phyloP scores from a whole-genome alignment of 2,888 invertebrate species.

The Anodontia alba region DNA sequence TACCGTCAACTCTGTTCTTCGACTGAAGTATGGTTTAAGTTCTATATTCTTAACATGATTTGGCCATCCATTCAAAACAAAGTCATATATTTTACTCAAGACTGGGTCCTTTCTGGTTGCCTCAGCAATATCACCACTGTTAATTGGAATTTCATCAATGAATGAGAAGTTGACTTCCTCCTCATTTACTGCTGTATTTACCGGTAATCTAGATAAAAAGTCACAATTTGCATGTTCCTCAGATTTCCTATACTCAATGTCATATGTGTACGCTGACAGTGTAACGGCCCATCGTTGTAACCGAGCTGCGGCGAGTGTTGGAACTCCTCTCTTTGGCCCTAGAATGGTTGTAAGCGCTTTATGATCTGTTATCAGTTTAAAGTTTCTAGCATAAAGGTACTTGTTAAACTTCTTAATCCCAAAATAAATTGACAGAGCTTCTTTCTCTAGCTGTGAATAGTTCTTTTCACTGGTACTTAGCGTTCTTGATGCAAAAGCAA shows the following conservation, averaged over 20 bases:
- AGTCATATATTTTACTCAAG: no score
- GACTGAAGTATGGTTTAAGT: conserved; percentile 25
- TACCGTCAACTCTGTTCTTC: conserved; percentile 18
- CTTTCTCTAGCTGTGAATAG: conserved; percentile 81
- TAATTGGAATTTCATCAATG: no score
- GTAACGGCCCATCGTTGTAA: no score
- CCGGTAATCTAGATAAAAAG: conserved; percentile 82
- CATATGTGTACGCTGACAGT: no score
- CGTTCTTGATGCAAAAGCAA: not conserved
- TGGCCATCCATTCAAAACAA: no score
- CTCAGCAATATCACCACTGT: conserved; percentile 16
- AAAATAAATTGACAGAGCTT: conserved; percentile 83
- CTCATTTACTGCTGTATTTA: no score
- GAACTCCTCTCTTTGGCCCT: conserved; percentile 73
- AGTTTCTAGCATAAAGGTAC: conserved; percentile 84
- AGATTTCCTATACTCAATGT: no score
- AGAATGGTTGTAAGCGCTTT: conserved; percentile 84
- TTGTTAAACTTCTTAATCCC: conserved; percentile 83
- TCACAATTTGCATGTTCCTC: no score
- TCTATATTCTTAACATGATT: conserved; percentile 10
- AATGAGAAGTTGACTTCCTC: not conserved
- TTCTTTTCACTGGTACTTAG: conserved; percentile 29
- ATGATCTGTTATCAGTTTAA: conserved; percentile 84
- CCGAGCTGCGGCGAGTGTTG: conserved; percentile 76
- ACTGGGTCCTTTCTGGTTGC: conserved; percentile 16